These are phyloP conservation scores for Synergus umbraculus DNA, from an alignment of 2,888 invertebrate genomes.

Conservation along the genomic window DNA sequence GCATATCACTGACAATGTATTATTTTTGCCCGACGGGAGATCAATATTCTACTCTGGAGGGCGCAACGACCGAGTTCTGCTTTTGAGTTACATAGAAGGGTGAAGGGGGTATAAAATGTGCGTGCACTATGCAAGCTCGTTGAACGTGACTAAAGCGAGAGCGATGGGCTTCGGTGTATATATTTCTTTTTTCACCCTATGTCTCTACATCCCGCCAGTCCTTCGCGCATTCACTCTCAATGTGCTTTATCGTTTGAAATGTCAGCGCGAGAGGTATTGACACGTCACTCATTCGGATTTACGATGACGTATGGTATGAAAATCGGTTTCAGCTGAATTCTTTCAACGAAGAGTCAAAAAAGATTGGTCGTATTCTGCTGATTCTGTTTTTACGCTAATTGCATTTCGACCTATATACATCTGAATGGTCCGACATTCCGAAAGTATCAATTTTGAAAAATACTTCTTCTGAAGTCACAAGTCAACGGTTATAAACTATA, in stretches of 20 bases:
- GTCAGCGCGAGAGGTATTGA: slow-evolving; percentile 20
- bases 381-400: background rate
- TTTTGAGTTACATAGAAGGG: slow-evolving; percentile 45
- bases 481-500: background rate
- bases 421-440: background rate
- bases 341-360: background rate
- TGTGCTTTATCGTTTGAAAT: slow-evolving; percentile 38
- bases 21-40: slow-evolving; percentile 72
- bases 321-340: slow-evolving; percentile 6
- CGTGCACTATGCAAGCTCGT: slow-evolving; percentile 12
- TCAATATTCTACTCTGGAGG: slow-evolving; percentile 65
- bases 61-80: slow-evolving; percentile 44
- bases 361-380: background rate
- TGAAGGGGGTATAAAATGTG: background rate
- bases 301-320: background rate
- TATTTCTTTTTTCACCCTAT: slow-evolving; percentile 1
- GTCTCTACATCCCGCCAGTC: background rate
- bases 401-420: background rate
- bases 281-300: slow-evolving; percentile 26
- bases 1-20: slow-evolving; percentile 73
- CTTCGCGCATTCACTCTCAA: slow-evolving; percentile 15
- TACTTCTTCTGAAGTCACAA: background rate
- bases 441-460: background rate
- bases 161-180: slow-evolving; percentile 14
- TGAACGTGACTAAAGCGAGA: slow-evolving; percentile 34